Evolutionary conservation across 2,888 invertebrate genomes (phyloP).

Genomic region (Calliscelio sp.): DNA sequence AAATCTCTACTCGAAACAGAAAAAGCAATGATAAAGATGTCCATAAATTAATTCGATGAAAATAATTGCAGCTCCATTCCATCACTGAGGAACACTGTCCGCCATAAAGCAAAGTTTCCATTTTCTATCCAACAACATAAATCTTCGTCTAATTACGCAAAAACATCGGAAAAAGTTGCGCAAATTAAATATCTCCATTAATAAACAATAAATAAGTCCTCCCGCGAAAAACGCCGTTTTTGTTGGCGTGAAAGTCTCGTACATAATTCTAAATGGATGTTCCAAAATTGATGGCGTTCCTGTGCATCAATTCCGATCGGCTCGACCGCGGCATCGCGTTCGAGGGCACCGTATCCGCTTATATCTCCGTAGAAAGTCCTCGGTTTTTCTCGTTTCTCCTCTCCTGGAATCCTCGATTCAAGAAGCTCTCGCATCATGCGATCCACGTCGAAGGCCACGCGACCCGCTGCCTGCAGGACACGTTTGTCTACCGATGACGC

Average conservation of each 20-base stretch:
- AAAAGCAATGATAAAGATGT: too few relatives aligned
- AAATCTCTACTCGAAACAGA: too few relatives aligned
- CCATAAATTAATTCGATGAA: not conserved
- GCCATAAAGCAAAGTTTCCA: not conserved
- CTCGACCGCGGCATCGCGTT: slow-evolving; percentile 54
- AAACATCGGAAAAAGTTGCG: slow-evolving; percentile 2
- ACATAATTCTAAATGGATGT: slow-evolving; percentile 56
- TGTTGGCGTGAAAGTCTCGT: slow-evolving; percentile 51
- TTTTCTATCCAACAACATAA: slow-evolving; percentile 10
- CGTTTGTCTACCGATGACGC: slow-evolving; percentile 73
- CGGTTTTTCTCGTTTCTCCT: slow-evolving; percentile 69
- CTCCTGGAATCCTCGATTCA: slow-evolving; percentile 73
- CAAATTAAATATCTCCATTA: slow-evolving; percentile 19
- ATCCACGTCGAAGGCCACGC: slow-evolving; percentile 83
- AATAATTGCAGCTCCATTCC: not conserved
- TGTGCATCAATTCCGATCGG: slow-evolving; percentile 62
- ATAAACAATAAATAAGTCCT: slow-evolving; percentile 35
- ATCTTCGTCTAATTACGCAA: slow-evolving; percentile 17
- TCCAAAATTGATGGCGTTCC: slow-evolving; percentile 55
- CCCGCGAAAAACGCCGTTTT: slow-evolving; percentile 37
- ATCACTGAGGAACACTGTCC: not conserved
- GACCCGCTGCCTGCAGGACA: slow-evolving; percentile 79
- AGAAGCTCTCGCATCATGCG: slow-evolving; percentile 78
- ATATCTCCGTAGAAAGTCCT: slow-evolving; percentile 72
- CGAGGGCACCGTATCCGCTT: slow-evolving; percentile 67